Conservation (phyloP, 2,797 vertebrate genomes). For the Falco naumanni region DNA sequence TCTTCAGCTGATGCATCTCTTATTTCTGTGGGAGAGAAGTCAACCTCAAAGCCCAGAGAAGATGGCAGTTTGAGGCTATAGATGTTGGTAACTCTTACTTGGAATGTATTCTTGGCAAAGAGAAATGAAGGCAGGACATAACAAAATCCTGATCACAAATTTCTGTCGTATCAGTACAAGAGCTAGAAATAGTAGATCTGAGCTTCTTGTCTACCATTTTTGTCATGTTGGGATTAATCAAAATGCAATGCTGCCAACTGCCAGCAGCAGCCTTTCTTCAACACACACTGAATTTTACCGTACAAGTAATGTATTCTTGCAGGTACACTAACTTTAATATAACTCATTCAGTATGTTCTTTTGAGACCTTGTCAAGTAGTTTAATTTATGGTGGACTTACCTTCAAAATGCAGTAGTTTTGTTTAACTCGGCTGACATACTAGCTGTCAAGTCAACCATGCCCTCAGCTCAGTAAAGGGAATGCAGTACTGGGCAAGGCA, state of each 20-base stretch:
- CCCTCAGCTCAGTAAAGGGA: not conserved
- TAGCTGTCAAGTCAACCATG: not conserved
- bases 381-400: constrained; percentile 30
- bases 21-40: not conserved
- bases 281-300: not conserved
- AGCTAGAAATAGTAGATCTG: not conserved
- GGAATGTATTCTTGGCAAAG: not conserved
- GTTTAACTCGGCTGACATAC: not conserved
- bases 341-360: not conserved
- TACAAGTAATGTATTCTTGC: not conserved
- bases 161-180: not conserved
- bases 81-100: not conserved
- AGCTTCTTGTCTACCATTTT: not conserved
- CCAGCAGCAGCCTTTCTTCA: not conserved
- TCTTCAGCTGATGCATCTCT: not conserved
- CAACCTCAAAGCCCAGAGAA: not conserved
- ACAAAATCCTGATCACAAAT: not conserved
- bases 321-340: not conserved
- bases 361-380: not conserved
- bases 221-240: not conserved
- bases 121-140: not conserved
- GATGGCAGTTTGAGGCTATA: not conserved
- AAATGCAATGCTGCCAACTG: not conserved
- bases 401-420: not conserved
- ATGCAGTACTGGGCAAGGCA: not conserved